These are phyloP conservation scores for Actinia equina DNA, from an alignment of 64 coral and sea anemone species.

Conservation along the genomic window DNA sequence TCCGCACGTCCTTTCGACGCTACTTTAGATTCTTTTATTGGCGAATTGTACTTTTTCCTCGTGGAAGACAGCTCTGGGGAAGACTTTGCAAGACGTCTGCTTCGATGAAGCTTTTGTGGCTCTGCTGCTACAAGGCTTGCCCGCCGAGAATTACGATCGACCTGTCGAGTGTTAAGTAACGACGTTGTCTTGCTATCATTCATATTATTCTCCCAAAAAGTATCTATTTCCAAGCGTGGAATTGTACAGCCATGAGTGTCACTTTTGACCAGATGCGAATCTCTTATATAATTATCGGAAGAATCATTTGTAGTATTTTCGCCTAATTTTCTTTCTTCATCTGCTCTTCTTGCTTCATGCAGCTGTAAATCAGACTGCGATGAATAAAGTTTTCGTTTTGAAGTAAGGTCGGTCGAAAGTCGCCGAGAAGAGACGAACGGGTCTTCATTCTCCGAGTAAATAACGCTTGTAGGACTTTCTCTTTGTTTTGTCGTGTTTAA, in stretches of 20 bases:
- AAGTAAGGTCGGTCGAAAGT: background rate
- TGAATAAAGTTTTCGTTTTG: background rate
- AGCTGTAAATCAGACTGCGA: background rate
- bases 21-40: slow-evolving; percentile 8
- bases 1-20: background rate
- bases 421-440: background rate
- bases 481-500: background rate
- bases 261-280: background rate
- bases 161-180: background rate
- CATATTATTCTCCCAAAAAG: background rate
- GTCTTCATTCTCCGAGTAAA: background rate
- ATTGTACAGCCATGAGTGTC: background rate
- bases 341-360: background rate
- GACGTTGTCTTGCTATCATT: background rate
- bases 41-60: slow-evolving; percentile 2
- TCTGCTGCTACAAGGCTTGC: slow-evolving; percentile 2
- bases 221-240: slow-evolving; percentile 11
- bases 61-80: slow-evolving; percentile 37
- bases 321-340: background rate
- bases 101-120: slow-evolving; percentile 18
- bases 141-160: background rate
- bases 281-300: background rate
- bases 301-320: background rate
- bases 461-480: background rate
- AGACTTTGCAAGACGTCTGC: slow-evolving; percentile 36